Evolutionary conservation across 2,113 vertebrate species (phyloP).

Genomic region (Psammodynastes pulverulentus): DNA sequence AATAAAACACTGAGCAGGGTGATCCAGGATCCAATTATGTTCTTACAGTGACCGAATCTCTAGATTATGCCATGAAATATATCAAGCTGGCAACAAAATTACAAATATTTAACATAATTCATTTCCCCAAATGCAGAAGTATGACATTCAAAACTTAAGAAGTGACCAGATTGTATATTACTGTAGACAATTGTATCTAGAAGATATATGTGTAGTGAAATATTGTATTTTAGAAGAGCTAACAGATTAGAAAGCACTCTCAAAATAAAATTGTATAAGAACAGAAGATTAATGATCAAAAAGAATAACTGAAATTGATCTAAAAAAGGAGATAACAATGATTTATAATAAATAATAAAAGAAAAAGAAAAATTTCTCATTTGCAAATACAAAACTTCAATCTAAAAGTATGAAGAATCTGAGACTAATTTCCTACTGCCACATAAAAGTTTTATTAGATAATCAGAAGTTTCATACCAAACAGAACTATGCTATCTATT

Average conservation of each 20-base stretch:
- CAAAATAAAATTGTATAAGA: background rate
- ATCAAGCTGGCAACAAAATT: background rate
- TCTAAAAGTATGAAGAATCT: background rate
- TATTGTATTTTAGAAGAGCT: background rate
- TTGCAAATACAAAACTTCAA: background rate
- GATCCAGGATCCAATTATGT: background rate
- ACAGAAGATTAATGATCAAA: background rate
- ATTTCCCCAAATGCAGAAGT: background rate
- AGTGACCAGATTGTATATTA: background rate
- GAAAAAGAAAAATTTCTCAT: background rate
- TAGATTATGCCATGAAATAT: background rate
- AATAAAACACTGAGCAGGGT: background rate
- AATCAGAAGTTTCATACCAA: background rate
- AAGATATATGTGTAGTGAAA: background rate
- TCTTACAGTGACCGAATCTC: background rate
- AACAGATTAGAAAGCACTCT: background rate
- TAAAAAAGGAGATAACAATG: background rate
- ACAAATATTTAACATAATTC: background rate
- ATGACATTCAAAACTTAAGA: conserved; percentile 2
- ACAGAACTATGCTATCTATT: background rate
- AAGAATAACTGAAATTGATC: background rate
- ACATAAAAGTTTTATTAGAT: background rate
- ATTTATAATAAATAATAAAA: background rate
- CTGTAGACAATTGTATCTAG: background rate
- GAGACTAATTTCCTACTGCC: background rate